Base-by-base conservation (phyloP, 2,888 invertebrate species). In the Oligia strigilis region DNA sequence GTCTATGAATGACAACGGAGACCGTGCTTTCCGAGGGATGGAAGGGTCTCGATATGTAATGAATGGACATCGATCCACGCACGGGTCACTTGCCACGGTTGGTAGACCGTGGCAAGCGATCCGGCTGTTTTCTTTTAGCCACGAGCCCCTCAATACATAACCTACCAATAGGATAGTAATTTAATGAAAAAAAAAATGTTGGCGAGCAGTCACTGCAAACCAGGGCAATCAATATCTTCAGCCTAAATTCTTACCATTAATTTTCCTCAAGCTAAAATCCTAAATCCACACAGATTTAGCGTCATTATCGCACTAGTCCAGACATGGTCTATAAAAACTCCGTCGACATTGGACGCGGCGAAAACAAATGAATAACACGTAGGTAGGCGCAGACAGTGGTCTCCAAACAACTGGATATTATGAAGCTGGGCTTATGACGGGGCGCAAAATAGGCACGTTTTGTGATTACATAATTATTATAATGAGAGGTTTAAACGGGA, bases 351-450 rank as follows among this genome's bases (percentile, higher is more conserved):
- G 17, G n/a, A 80, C 69, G 60, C 23, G 80, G 11, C 72, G 49
- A 72, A 83, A 85, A 80, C 85, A 85, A 85, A 85, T 81, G 52
- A 80, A 75, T 72, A 58, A 40, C 40, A 29, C 40, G 40, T 58
- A 52, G 3, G 40, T 58, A 52, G 3, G 11, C n/a, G 13, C 14
- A 64, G 43, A 69, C 72, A 69, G 29, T n/a, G 80, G 75, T 72
- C 72, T 52, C 67, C 64, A 65, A 72, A 67, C 66, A 11, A 19
- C 17, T 72, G 71, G n/a, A 55, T 66, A 66, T 78, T 71, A 52
- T 71, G 77, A 36, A 4, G 60, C 60, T 62, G 29, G 17, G 5
- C 17, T 58, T 67, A 40, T 29, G 17, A n/a, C 36, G 5, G n/a
- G 9, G 29, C n/a, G 43, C 11, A 23, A n/a, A 29, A 19, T 36